Conservation (phyloP, 2,888 invertebrate species). For the Andrena praecox region DNA sequence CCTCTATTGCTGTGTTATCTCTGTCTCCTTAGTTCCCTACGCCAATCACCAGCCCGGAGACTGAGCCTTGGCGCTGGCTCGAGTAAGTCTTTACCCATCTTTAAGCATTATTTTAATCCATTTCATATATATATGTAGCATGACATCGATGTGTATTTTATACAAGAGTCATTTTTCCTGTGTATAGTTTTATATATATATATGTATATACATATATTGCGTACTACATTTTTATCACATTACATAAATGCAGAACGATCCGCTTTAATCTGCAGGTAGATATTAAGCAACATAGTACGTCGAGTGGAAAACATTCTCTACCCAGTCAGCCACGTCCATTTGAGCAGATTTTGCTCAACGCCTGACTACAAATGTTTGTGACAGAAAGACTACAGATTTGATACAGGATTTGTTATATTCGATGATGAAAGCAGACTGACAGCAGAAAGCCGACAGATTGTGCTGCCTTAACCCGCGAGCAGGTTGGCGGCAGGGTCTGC, state of each 20-base stretch:
- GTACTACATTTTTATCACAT: not conserved
- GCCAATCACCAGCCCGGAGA: conserved; percentile 95
- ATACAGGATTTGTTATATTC: too few relatives aligned
- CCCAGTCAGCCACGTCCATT: too few relatives aligned
- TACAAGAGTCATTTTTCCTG: conserved; percentile 10
- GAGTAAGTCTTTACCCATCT: conserved; percentile 88
- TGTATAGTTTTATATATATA: conserved; percentile 7
- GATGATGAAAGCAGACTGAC: too few relatives aligned
- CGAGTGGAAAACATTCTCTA: not conserved
- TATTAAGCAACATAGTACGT: not conserved
- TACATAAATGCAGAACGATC: not conserved
- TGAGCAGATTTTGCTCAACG: too few relatives aligned
- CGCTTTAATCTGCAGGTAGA: not conserved
- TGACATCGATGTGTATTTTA: conserved; percentile 56
- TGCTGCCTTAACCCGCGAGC: too few relatives aligned
- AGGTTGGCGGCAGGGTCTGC: too few relatives aligned
- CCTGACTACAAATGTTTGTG: too few relatives aligned
- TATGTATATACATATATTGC: not conserved
- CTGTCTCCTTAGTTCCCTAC: conserved; percentile 92
- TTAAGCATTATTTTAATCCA: conserved; percentile 76
- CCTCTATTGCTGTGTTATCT: conserved; percentile 80
- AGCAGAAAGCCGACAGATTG: too few relatives aligned
- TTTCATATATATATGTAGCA: conserved; percentile 70
- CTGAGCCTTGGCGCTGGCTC: conserved; percentile 96
- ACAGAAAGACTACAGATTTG: too few relatives aligned